These are phyloP conservation scores for Chromoteleia sp. DNA, from an alignment of 2,888 invertebrate genomes.

Conservation along the genomic window DNA sequence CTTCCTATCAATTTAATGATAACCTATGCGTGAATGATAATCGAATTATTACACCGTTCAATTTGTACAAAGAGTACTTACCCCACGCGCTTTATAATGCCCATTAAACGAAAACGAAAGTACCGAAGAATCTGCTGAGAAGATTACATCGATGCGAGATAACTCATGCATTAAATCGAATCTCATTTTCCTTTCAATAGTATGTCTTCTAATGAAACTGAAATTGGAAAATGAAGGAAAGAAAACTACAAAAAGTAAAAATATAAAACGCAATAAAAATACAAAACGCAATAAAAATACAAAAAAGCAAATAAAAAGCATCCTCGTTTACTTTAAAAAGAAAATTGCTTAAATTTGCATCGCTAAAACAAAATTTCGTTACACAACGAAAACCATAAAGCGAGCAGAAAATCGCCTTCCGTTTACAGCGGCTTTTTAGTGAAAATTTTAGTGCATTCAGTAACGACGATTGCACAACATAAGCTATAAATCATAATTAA, in stretches of 20 bases:
- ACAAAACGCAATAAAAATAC: too few relatives aligned
- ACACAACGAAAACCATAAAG: too few relatives aligned
- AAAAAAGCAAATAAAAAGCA: too few relatives aligned
- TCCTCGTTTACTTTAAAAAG: too few relatives aligned
- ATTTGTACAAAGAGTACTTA: slow-evolving; percentile 3
- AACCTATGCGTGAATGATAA: slow-evolving; percentile 4
- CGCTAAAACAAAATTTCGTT: too few relatives aligned
- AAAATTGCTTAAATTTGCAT: too few relatives aligned
- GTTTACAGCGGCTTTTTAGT: not conserved
- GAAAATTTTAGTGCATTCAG: slow-evolving; percentile 13
- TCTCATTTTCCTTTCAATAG: slow-evolving; percentile 2
- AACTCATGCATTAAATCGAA: not conserved
- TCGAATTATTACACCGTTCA: slow-evolving; percentile 6
- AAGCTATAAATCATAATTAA: slow-evolving; percentile 34
- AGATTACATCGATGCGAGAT: slow-evolving; percentile 13
- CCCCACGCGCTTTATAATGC: slow-evolving; percentile 15
- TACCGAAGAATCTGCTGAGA: slow-evolving; percentile 5
- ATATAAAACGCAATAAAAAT: too few relatives aligned
- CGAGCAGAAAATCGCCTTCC: too few relatives aligned
- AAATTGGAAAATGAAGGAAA: not conserved
- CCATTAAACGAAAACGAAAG: slow-evolving; percentile 54
- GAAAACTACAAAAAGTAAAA: not conserved
- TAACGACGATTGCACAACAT: slow-evolving; percentile 18
- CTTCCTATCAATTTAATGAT: slow-evolving; percentile 14
- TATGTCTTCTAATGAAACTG: not conserved